Percentiles rank a stretch among this genome's conserved stretches.
Evolutionary conservation across 1,140 invertebrate species (phyloP).

Genomic region (Magallana angulata): DNA sequence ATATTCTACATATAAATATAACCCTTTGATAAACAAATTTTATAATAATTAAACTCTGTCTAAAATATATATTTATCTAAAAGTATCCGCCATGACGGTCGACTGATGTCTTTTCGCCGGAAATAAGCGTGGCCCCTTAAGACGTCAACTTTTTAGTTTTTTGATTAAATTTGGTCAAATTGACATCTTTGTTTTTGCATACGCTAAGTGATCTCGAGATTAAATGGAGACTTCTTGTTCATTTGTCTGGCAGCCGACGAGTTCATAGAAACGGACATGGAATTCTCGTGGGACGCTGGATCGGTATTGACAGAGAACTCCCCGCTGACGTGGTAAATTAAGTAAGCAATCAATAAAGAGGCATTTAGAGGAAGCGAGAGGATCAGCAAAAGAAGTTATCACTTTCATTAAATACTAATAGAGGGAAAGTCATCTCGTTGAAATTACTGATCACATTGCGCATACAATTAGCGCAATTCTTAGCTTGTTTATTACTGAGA

Average conservation of each 20-base stretch:
- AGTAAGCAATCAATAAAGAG: constrained; percentile 30
- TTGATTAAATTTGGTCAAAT: constrained; percentile 37
- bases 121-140: constrained; percentile 5
- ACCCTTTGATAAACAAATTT: no score
- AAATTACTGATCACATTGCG: no score
- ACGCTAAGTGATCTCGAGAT: constrained; percentile 27
- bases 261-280: constrained; percentile 29
- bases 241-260: not conserved
- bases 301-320: constrained; percentile 9
- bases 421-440: no score
- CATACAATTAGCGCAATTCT: no score
- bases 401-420: not conserved
- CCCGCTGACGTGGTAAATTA: constrained; percentile 22
- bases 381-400: constrained; percentile 15
- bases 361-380: constrained; percentile 5
- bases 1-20: no score
- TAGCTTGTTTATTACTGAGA: no score
- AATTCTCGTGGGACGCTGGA: not conserved
- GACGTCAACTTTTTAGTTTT: not conserved
- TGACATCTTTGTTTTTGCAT: constrained; percentile 37
- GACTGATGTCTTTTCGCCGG: not conserved
- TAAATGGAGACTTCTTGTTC: constrained; percentile 29
- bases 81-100: not conserved
- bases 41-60: no score
- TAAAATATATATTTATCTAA: no score